These are phyloP conservation scores for Catotricha subobsoleta DNA, from an alignment of 2,888 invertebrate species.

Conservation along the genomic window DNA sequence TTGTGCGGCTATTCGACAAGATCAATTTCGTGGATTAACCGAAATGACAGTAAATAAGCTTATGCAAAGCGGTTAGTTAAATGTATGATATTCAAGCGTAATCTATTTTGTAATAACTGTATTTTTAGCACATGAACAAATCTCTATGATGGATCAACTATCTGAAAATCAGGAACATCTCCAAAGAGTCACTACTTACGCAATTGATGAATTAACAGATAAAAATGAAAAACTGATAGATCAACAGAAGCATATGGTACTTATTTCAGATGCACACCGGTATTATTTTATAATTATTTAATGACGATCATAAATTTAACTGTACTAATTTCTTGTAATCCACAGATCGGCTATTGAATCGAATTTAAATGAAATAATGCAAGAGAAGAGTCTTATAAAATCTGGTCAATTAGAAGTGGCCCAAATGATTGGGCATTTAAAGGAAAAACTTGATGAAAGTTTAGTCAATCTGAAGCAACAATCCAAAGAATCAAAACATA, in stretches of 20 bases:
- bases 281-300: neutral
- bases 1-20: conserved; percentile 42
- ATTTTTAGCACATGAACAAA: conserved; percentile 31
- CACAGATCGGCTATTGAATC: conserved; percentile 1
- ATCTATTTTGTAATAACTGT: neutral
- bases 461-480: conserved; percentile 27
- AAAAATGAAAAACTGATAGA: conserved; percentile 32
- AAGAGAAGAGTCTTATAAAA: conserved; percentile 40
- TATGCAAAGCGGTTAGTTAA: conserved; percentile 22
- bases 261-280: conserved; percentile 8
- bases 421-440: conserved; percentile 35
- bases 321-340: too few relatives aligned
- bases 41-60: conserved; percentile 46
- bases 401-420: conserved; percentile 35
- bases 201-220: conserved; percentile 26
- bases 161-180: conserved; percentile 32
- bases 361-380: conserved; percentile 36
- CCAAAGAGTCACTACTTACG: conserved; percentile 28
- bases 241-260: conserved; percentile 29
- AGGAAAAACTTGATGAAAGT: conserved; percentile 32
- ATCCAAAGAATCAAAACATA: conserved; percentile 29
- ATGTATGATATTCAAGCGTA: neutral
- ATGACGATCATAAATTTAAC: too few relatives aligned
- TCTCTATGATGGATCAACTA: conserved; percentile 24
- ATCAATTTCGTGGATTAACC: conserved; percentile 43